Percentiles rank a stretch among this genome's conserved stretches.
These are phyloP conservation scores for Macrochelys suwanniensis DNA, from an alignment of 2,797 vertebrate genomes.

Conservation along the genomic window DNA sequence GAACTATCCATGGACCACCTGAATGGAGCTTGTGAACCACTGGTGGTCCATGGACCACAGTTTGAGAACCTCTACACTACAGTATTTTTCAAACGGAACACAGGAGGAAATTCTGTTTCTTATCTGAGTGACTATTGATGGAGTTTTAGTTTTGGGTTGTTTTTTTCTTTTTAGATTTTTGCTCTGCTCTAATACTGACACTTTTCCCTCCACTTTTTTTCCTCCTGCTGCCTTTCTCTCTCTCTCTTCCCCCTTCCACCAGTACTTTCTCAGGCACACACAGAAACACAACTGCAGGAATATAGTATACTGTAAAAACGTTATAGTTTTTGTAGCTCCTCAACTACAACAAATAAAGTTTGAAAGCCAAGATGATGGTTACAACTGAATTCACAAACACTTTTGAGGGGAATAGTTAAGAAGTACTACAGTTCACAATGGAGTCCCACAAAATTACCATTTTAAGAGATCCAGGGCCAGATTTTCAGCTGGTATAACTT, in stretches of 20 bases:
- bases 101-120: neutral
- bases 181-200: neutral
- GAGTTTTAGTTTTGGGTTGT: neutral
- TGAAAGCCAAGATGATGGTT: neutral
- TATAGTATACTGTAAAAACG: neutral
- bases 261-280: neutral
- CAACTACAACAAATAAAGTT: constrained; percentile 11
- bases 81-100: neutral
- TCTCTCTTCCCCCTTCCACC: neutral
- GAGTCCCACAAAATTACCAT: neutral
- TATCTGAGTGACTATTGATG: neutral
- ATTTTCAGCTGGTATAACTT: neutral
- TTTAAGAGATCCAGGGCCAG: neutral
- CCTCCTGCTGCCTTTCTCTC: neutral
- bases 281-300: neutral
- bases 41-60: no score
- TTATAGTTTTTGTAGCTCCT: neutral
- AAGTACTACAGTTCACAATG: neutral
- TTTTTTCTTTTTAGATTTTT: neutral
- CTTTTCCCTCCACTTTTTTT: neutral
- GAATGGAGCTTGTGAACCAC: no score
- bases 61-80: neutral
- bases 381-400: neutral
- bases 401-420: neutral
- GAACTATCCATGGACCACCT: no score